Conservation (phyloP, 2,113 vertebrate genomes). For the Regulus satrapa region DNA sequence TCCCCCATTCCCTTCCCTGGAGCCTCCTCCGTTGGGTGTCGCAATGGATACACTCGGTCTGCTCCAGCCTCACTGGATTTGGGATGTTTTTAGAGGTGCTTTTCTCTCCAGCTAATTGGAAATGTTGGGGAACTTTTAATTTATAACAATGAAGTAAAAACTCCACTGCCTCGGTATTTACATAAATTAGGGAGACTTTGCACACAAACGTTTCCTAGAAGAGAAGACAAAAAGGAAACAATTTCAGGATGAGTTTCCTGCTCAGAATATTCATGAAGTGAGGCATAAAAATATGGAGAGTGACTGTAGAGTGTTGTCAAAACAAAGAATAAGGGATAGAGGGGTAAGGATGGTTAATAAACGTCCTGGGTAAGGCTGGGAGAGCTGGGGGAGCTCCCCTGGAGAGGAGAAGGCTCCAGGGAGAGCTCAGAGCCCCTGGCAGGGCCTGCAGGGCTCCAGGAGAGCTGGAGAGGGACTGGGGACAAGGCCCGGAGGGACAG, state of each 20-base stretch:
- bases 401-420: not conserved
- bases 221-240: slow-evolving; percentile 7
- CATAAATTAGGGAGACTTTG: slow-evolving; percentile 45
- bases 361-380: not conserved
- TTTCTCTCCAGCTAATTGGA: slow-evolving; percentile 38
- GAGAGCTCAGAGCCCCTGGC: not conserved
- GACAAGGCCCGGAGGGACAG: not conserved
- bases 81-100: not conserved
- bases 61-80: not conserved
- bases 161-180: not conserved
- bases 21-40: not conserved
- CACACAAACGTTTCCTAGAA: slow-evolving; percentile 29
- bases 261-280: slow-evolving; percentile 47
- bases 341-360: not conserved
- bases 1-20: not conserved
- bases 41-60: accelerated
- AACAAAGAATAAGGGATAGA: not conserved
- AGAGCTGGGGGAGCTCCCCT: not conserved
- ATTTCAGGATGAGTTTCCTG: slow-evolving; percentile 17
- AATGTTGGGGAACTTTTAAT: slow-evolving; percentile 47
- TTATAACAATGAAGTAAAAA: slow-evolving; percentile 36
- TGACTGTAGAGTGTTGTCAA: not conserved
- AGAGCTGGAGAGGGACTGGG: not conserved
- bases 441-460: not conserved
- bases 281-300: not conserved